These are phyloP conservation scores for Mimumesa dahlbomi DNA, from an alignment of 2,888 invertebrate species.

Conservation along the genomic window DNA sequence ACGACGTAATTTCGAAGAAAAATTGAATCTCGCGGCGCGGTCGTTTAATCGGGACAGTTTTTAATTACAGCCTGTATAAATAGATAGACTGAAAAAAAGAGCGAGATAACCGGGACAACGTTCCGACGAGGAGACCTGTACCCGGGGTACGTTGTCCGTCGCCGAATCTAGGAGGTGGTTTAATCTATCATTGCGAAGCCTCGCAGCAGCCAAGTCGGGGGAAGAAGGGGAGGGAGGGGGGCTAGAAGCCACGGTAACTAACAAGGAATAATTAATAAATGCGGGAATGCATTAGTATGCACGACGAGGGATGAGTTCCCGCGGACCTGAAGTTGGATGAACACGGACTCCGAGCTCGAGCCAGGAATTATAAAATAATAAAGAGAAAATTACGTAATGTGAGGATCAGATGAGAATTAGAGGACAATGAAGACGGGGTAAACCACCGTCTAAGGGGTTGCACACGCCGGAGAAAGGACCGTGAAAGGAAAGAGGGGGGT, in stretches of 20 bases:
- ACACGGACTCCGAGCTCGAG: slow-evolving; percentile 43
- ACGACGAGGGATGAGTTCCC: slow-evolving; percentile 65
- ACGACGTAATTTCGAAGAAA: too few species aligned
- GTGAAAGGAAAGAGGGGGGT: slow-evolving; percentile 33
- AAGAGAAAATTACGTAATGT: slow-evolving; percentile 78
- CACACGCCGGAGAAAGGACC: slow-evolving; percentile 33
- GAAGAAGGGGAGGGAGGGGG: slow-evolving; percentile 52
- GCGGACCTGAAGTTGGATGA: slow-evolving; percentile 54
- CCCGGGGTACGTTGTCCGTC: slow-evolving; percentile 48
- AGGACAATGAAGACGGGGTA: slow-evolving; percentile 72
- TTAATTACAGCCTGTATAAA: too few species aligned
- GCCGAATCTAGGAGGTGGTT: slow-evolving; percentile 55
- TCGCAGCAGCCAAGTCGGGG: slow-evolving; percentile 28
- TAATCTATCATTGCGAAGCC: slow-evolving; percentile 58
- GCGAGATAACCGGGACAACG: too few species aligned
- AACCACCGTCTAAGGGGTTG: slow-evolving; percentile 60
- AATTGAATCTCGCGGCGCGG: too few species aligned
- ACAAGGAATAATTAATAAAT: slow-evolving; percentile 75
- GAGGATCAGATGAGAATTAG: slow-evolving; percentile 76
- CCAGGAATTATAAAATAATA: slow-evolving; percentile 77
- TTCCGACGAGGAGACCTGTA: slow-evolving; percentile 10
- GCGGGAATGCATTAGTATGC: slow-evolving; percentile 76
- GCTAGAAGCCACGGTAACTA: slow-evolving; percentile 67
- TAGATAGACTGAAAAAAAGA: too few species aligned
- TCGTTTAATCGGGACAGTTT: too few species aligned